Evolutionary conservation across 2,888 invertebrate species (phyloP).

Genomic region (Cetonia aurata): DNA sequence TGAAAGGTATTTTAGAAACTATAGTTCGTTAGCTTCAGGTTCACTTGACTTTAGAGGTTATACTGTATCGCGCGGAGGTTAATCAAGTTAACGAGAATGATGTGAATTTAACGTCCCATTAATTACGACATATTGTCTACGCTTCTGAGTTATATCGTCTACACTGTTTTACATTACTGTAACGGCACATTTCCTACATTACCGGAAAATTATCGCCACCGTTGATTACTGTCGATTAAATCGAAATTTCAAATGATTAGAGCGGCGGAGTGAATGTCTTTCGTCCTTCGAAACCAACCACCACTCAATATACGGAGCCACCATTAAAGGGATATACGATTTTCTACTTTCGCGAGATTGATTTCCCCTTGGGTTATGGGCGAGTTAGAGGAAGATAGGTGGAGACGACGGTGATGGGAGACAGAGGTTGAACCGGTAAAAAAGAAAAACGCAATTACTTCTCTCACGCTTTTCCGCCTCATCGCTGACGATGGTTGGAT

Average conservation of each 20-base stretch:
- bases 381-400: constrained; percentile 11
- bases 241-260: constrained; percentile 31
- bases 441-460: constrained; percentile 36
- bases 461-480: constrained; percentile 30
- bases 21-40: not conserved
- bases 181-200: constrained; percentile 16
- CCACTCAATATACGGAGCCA: not conserved
- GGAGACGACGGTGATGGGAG: not conserved
- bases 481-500: constrained; percentile 30
- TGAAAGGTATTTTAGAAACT: too few species aligned
- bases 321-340: constrained; percentile 24
- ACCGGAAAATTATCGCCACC: constrained; percentile 5
- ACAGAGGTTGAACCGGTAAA: not conserved
- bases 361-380: constrained; percentile 23
- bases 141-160: constrained; percentile 14
- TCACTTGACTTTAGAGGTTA: constrained; percentile 5
- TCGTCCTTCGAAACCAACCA: not conserved
- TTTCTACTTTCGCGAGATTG: constrained; percentile 35
- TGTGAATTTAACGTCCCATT: constrained; percentile 32
- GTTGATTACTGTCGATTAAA: constrained; percentile 24
- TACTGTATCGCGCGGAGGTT: constrained; percentile 7
- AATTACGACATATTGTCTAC: constrained; percentile 36
- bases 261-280: not conserved
- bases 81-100: constrained; percentile 25
- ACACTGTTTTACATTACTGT: constrained; percentile 17